Conservation (phyloP, 2,797 vertebrate species). For the Anguilla anguilla region DNA sequence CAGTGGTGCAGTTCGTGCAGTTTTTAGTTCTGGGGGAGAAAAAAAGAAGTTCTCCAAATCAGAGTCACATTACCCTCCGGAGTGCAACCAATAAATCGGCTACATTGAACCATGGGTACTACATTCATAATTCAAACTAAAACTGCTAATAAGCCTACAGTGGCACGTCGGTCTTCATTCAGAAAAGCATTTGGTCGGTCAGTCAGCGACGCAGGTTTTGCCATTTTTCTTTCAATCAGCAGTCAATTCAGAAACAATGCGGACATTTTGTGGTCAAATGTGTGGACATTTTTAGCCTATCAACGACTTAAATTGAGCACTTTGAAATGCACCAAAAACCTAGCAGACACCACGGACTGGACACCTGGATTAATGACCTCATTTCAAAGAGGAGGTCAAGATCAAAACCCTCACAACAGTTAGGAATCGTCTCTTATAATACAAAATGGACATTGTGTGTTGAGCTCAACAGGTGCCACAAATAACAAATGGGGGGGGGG, state of each 20-base stretch:
- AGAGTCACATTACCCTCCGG: not conserved
- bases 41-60: not conserved
- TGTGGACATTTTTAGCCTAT: not conserved
- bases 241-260: not conserved
- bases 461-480: not conserved
- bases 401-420: not conserved
- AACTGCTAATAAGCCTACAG: not conserved
- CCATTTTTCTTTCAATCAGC: not conserved
- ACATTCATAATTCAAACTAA: not conserved
- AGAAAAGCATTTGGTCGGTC: not conserved
- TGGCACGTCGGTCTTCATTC: not conserved
- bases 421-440: not conserved
- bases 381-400: not conserved
- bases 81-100: not conserved
- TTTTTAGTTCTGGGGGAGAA: not conserved
- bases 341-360: not conserved
- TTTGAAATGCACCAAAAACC: not conserved
- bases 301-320: not conserved
- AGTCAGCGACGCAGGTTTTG: not conserved
- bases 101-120: not conserved
- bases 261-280: not conserved
- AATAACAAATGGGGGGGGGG: not conserved
- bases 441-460: not conserved
- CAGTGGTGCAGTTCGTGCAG: not conserved
- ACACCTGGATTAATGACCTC: not conserved